Conservation (phyloP, 1,140 invertebrate species). For the Muscidifurax raptorellus region DNA sequence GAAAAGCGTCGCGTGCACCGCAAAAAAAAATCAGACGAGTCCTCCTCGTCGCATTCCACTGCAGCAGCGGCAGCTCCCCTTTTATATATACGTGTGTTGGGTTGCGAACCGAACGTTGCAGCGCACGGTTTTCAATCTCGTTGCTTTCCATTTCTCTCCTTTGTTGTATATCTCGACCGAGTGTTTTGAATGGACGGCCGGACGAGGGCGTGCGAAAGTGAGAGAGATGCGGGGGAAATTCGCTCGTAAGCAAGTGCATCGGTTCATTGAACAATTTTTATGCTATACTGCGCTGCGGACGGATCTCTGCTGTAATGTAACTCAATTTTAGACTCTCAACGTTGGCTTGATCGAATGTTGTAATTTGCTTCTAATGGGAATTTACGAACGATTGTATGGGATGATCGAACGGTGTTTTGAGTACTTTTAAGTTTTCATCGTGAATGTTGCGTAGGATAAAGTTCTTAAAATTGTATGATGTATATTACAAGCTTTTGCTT, state of each 20-base stretch:
- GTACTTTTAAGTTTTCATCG: no score
- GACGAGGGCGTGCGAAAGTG: not conserved
- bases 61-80: not conserved
- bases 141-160: not conserved
- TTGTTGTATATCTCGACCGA: not conserved
- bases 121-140: not conserved
- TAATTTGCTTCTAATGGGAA: no score
- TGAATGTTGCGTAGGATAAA: no score
- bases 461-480: no score
- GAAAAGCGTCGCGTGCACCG: not conserved
- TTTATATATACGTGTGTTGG: not conserved
- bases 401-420: no score
- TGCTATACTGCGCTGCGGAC: not conserved
- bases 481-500: no score
- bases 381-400: no score
- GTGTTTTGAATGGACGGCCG: not conserved
- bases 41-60: not conserved
- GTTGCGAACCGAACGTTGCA: not conserved
- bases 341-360: no score
- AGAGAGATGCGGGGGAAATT: not conserved
- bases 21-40: not conserved
- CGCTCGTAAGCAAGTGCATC: not conserved
- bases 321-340: no score
- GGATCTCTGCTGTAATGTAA: not conserved
- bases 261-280: conserved; percentile 9